Evolutionary conservation across 2,888 invertebrate species (phyloP).

Genomic region (Microplitis deprimator): DNA sequence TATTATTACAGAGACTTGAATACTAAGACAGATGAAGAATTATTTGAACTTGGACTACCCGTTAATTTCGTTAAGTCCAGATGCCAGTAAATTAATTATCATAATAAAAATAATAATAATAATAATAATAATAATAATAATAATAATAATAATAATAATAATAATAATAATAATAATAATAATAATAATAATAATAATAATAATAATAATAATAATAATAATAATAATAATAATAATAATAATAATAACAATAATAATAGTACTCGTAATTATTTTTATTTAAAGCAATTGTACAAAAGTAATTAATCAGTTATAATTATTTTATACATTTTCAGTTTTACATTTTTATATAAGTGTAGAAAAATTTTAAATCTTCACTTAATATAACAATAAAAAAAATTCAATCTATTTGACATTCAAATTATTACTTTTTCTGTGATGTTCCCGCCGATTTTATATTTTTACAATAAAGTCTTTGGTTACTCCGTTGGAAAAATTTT

Average conservation of each 20-base stretch:
- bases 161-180: background rate
- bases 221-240: background rate
- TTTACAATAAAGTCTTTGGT: background rate
- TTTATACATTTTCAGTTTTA: background rate
- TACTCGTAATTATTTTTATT: background rate
- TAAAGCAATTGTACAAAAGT: background rate
- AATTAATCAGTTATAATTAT: background rate
- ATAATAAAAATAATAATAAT: background rate
- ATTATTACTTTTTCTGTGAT: no score
- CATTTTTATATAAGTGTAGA: background rate
- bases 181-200: background rate
- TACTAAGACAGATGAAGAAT: background rate
- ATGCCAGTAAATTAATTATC: background rate
- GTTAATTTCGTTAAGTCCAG: background rate
- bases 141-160: background rate
- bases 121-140: background rate
- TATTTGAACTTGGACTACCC: background rate
- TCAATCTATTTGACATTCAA: no score
- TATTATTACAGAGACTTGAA: background rate
- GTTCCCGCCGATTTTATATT: no score
- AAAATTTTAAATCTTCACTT: no score
- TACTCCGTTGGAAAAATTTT: background rate
- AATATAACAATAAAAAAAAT: no score
- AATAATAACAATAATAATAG: background rate
- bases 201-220: background rate